These are phyloP conservation scores for Ctenomys sociabilis DNA, from an alignment of 2,113 vertebrate genomes.

Conservation along the genomic window DNA sequence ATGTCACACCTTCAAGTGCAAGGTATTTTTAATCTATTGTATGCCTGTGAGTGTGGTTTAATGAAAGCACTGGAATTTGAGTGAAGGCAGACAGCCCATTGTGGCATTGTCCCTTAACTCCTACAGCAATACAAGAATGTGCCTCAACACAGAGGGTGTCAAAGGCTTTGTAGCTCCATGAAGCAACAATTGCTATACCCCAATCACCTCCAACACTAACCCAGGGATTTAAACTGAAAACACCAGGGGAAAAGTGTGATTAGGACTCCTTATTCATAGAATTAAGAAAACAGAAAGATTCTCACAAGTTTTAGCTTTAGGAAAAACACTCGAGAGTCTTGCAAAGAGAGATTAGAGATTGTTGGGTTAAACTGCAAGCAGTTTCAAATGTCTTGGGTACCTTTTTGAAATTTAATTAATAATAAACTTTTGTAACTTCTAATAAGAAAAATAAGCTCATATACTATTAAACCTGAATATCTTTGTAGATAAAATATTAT, in stretches of 20 bases:
- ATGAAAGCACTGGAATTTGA: slow-evolving; percentile 28
- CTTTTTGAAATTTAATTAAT: background rate
- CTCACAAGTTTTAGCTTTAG: background rate
- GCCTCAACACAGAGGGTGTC: background rate
- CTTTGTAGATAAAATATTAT: background rate
- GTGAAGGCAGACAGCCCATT: background rate
- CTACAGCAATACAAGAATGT: background rate
- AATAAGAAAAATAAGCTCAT: background rate
- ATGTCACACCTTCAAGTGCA: slow-evolving; percentile 19
- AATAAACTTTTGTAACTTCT: background rate
- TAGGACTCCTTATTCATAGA: background rate
- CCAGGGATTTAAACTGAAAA: slow-evolving; percentile 43
- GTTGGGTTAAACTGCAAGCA: background rate
- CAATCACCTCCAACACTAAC: background rate
- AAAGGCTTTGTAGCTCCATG: background rate
- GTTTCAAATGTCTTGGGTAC: background rate
- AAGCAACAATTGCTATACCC: background rate
- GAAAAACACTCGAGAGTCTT: background rate
- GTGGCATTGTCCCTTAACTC: background rate
- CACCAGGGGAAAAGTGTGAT: background rate
- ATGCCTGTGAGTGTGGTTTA: background rate
- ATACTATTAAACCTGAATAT: background rate
- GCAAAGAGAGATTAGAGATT: background rate
- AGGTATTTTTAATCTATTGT: slow-evolving; percentile 41
- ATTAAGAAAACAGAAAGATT: background rate